These are phyloP conservation scores for Delphinus delphis DNA, from an alignment of 2,113 vertebrate species.

Conservation along the genomic window DNA sequence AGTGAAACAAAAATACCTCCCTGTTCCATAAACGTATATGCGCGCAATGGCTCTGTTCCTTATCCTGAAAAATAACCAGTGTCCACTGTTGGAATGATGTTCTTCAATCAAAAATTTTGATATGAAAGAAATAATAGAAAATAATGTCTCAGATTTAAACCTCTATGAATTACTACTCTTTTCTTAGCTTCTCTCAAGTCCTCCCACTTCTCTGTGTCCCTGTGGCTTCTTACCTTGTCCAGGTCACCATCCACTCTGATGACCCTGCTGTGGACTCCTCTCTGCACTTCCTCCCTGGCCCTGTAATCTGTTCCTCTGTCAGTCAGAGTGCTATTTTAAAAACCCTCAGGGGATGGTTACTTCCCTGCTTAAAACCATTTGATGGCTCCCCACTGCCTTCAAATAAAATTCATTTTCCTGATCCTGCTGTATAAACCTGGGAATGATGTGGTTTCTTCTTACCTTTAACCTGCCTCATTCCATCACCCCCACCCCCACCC, in stretches of 20 bases:
- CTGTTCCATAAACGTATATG: neutral
- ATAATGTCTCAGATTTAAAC: neutral
- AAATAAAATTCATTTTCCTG: neutral
- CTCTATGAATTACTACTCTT: neutral
- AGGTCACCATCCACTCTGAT: neutral
- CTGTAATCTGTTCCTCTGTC: neutral
- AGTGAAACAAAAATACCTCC: neutral
- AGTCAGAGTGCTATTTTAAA: neutral
- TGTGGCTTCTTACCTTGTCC: neutral
- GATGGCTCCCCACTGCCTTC: neutral
- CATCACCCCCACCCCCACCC: neutral
- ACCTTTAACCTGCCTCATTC: neutral
- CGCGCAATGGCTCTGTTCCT: neutral
- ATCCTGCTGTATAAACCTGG: conserved; percentile 11
- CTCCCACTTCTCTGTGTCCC: neutral
- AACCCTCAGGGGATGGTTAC: neutral
- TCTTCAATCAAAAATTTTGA: neutral
- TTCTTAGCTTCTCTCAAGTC: neutral
- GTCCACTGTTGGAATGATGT: neutral
- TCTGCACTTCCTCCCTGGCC: neutral
- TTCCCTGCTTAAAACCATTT: neutral
- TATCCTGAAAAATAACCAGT: neutral
- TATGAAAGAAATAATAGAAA: neutral
- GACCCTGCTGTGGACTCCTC: neutral
- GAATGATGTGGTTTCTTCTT: conserved; percentile 10